Evolutionary conservation across 2,113 vertebrate genomes (phyloP).

Genomic region (Phaethornis superciliosus): DNA sequence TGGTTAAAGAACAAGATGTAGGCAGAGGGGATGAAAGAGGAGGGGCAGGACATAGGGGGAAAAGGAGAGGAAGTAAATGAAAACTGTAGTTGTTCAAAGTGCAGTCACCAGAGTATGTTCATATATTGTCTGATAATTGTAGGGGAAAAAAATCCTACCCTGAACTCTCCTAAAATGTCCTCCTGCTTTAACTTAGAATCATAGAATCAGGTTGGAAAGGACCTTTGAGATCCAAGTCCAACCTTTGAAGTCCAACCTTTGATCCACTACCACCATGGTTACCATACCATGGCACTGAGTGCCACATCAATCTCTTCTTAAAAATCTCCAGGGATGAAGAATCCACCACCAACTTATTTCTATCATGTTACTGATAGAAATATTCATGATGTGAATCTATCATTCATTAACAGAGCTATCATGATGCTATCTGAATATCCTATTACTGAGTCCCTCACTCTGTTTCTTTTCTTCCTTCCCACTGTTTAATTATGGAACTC

Average conservation of each 20-base stretch:
- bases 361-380: background rate
- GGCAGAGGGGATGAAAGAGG: background rate
- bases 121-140: background rate
- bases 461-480: background rate
- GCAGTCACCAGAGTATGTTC: background rate
- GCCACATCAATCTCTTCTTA: no score
- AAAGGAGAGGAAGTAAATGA: background rate
- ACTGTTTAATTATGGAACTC: background rate
- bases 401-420: background rate
- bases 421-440: background rate
- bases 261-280: no score
- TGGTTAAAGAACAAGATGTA: background rate
- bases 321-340: no score
- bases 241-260: no score
- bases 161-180: background rate
- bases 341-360: background rate
- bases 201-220: no score
- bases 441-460: accelerated
- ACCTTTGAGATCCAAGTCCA: no score
- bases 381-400: no score
- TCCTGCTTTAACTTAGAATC: background rate
- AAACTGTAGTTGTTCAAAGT: slow-evolving; percentile 5
- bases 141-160: background rate
- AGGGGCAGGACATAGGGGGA: background rate
- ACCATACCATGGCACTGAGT: no score